Conservation (phyloP, 2,797 vertebrate genomes). For the Triplophysa yarkandensis region DNA sequence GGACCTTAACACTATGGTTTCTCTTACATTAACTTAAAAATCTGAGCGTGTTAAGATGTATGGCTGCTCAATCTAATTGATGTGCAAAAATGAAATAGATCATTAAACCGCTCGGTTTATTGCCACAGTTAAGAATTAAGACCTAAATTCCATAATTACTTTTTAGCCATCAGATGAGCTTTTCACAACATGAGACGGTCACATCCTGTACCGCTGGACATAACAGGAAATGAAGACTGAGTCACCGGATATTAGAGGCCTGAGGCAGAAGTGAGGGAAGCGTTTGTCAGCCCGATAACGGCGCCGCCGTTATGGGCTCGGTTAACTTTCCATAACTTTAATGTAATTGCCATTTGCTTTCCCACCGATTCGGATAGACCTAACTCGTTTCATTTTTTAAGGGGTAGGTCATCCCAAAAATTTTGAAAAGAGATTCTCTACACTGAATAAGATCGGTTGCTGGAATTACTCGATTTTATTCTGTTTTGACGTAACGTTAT, state of each 20-base stretch:
- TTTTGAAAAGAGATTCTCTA: too few relatives aligned
- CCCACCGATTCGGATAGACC: neutral
- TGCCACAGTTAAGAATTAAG: constrained; percentile 21
- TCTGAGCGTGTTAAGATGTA: neutral
- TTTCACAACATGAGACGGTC: constrained; percentile 33
- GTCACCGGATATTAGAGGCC: constrained; percentile 53
- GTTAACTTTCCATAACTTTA: constrained; percentile 6
- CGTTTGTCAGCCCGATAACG: constrained; percentile 6
- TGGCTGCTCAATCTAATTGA: constrained; percentile 13
- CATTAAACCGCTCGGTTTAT: constrained; percentile 30
- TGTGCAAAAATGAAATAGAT: constrained; percentile 3
- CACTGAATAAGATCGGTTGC: too few relatives aligned
- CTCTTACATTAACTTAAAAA: too few relatives aligned
- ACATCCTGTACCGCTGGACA: constrained; percentile 53
- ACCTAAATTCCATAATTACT: constrained; percentile 25
- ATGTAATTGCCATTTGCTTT: neutral
- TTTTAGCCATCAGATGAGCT: constrained; percentile 34
- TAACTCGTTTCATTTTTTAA: neutral
- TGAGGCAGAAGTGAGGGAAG: constrained; percentile 6
- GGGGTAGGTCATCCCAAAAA: neutral
- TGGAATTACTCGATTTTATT: too few relatives aligned
- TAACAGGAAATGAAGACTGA: constrained; percentile 57
- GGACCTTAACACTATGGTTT: too few relatives aligned
- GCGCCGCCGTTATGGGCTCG: constrained; percentile 11
- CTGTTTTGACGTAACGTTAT: too few relatives aligned